Base-by-base conservation (phyloP, 2,888 invertebrate species). In the Apodemia duryi region DNA sequence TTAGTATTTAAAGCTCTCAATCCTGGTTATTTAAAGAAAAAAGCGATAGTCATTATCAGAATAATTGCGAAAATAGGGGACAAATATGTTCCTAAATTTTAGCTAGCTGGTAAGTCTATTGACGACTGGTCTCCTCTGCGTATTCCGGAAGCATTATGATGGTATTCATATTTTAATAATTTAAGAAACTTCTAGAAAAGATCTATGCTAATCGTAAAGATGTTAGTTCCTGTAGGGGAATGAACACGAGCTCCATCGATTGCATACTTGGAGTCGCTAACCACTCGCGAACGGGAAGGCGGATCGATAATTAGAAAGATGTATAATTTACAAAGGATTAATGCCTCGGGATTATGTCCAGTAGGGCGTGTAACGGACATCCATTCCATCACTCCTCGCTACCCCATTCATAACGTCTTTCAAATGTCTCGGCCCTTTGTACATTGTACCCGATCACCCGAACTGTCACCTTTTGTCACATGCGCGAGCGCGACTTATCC, bases 371-470 rank as follows among this genome's bases (percentile, higher is more conserved):
- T 70, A 68, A 73, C 80, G 83, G 82, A 80, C 85, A 79, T 78
- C 73, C 64, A 81, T 81, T 86, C 88, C 84, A 89, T 91, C 91
- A 91, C 91, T 91, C 90, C 90, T 89, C 87, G 80, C 82, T 80
- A 83, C 78, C 79, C 87, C 83, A 89, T 90, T 89, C 88, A 88
- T 85, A 82, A 83, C 75, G 87, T 85, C 89, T 86, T 87, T 88
- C 85, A 88, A 84, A 86, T 75, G 85, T 88, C 85, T 81, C 78
- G 69, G 73, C 70, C 75, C 74, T 81, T 83, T 49, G 88, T 77
- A 74, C 75, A 72, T 73, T 75, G 75, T 75, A 84, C 79, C 38
- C 77, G 77, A 78, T 75, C 79, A 77, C 76, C 77, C 74, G 72
- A 80, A 76, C 85, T 86, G 90, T 89, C 90, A 88, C 84, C 89